These are phyloP conservation scores for Vidua chalybeata DNA, from an alignment of 2,113 vertebrate species.

Conservation along the genomic window DNA sequence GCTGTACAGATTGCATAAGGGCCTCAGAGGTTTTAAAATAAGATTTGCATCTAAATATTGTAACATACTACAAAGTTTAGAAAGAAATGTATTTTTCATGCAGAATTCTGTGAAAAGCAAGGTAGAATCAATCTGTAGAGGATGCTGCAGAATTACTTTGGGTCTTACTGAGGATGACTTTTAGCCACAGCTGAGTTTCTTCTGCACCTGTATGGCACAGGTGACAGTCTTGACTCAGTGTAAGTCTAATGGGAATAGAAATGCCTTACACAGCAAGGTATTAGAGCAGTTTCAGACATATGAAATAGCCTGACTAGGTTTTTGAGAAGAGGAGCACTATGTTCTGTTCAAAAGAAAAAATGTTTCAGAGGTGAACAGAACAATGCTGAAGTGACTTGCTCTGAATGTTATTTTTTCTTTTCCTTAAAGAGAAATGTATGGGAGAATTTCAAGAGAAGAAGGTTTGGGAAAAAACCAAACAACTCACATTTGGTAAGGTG, in stretches of 20 bases:
- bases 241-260: neutral
- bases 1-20: neutral
- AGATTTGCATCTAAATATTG: neutral
- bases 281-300: neutral
- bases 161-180: neutral
- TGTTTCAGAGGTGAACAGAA: neutral
- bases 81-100: neutral
- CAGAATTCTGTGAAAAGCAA: neutral
- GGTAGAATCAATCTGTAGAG: neutral
- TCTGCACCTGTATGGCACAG: neutral
- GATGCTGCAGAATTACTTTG: neutral
- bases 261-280: neutral
- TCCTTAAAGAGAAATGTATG: neutral
- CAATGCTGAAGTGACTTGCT: neutral
- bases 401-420: neutral
- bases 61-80: neutral
- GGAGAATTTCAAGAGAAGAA: neutral
- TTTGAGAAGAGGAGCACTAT: neutral
- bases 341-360: neutral
- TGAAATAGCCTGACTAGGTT: neutral
- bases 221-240: neutral
- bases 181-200: neutral
- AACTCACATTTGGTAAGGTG: neutral
- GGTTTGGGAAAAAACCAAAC: neutral
- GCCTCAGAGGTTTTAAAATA: neutral